Percentiles rank a stretch among this genome's conserved stretches.
phyloP scores from a whole-genome alignment of 2,888 invertebrate genomes.

The Drosophila formosana region DNA sequence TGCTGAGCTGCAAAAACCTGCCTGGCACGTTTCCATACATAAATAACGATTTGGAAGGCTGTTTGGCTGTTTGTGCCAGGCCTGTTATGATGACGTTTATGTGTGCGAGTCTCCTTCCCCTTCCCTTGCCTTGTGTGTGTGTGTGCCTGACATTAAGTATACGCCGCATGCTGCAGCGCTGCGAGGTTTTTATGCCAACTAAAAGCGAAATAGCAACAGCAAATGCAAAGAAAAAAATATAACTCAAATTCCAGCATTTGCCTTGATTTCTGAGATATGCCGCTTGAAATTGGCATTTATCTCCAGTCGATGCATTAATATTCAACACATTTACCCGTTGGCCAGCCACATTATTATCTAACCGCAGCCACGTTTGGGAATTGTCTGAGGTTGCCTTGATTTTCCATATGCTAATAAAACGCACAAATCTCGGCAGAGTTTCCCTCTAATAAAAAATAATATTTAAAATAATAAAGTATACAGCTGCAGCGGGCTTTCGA shows the following conservation, averaged over 20 bases:
- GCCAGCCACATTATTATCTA: conserved; percentile 27
- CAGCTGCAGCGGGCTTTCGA: background rate
- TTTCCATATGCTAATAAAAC: conserved; percentile 35
- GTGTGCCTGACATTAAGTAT: conserved; percentile 77
- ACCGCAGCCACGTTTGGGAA: conserved; percentile 34
- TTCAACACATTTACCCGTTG: conserved; percentile 38
- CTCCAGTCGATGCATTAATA: conserved; percentile 44
- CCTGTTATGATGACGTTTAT: conserved; percentile 79
- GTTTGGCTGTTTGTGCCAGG: conserved; percentile 55
- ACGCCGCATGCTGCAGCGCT: conserved; percentile 61
- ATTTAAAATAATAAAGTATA: background rate
- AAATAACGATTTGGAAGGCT: conserved; percentile 79
- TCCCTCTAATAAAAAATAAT: background rate
- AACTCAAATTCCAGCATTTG: conserved; percentile 26
- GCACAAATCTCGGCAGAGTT: background rate
- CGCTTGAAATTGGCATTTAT: conserved; percentile 34
- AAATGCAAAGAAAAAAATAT: conserved; percentile 1
- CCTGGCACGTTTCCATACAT: conserved; percentile 73
- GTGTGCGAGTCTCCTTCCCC: background rate
- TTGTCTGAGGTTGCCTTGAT: conserved; percentile 33
- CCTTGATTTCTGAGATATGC: conserved; percentile 11
- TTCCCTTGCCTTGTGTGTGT: background rate
- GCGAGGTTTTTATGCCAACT: conserved; percentile 41
- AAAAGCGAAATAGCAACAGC: conserved; percentile 9
- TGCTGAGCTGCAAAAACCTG: conserved; percentile 42